phyloP scores from a whole-genome alignment of 1,140 invertebrate species.

The Melipona quadrifasciata region DNA sequence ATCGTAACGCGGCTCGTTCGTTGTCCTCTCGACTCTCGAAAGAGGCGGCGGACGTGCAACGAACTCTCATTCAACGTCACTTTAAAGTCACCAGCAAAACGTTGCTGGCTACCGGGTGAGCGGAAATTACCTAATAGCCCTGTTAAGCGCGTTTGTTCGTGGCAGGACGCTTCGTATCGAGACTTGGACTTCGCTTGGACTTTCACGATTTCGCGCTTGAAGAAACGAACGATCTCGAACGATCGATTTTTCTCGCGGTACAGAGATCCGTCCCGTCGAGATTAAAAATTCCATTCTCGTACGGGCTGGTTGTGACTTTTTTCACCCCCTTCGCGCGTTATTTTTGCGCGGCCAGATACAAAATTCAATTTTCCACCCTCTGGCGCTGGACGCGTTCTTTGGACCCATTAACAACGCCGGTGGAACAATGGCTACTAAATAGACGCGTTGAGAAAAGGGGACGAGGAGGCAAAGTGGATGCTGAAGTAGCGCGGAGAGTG shows the following conservation, averaged over 20 bases:
- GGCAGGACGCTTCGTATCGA: neutral
- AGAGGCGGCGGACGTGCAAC: constrained; percentile 13
- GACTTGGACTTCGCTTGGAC: neutral
- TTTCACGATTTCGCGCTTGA: neutral
- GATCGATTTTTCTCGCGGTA: no score
- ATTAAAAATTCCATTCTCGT: constrained; percentile 31
- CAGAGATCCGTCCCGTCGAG: neutral
- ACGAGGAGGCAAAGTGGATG: neutral
- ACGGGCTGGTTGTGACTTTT: neutral
- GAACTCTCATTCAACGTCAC: constrained; percentile 7
- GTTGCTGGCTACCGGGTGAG: neutral
- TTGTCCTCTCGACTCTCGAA: constrained; percentile 12
- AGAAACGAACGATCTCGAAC: no score
- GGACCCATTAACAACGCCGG: constrained; percentile 32
- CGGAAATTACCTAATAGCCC: constrained; percentile 42
- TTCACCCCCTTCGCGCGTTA: constrained; percentile 6
- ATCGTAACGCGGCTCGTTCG: constrained; percentile 3
- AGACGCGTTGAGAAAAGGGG: neutral
- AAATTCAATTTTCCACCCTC: constrained; percentile 45
- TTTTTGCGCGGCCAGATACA: constrained; percentile 5
- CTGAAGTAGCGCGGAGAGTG: neutral
- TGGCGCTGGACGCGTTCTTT: neutral
- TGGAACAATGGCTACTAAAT: constrained; percentile 37
- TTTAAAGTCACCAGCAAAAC: constrained; percentile 24
- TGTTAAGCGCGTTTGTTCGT: constrained; percentile 29